phyloP scores from a whole-genome alignment of 1,140 invertebrate genomes.

The Drosophila aff. region DNA sequence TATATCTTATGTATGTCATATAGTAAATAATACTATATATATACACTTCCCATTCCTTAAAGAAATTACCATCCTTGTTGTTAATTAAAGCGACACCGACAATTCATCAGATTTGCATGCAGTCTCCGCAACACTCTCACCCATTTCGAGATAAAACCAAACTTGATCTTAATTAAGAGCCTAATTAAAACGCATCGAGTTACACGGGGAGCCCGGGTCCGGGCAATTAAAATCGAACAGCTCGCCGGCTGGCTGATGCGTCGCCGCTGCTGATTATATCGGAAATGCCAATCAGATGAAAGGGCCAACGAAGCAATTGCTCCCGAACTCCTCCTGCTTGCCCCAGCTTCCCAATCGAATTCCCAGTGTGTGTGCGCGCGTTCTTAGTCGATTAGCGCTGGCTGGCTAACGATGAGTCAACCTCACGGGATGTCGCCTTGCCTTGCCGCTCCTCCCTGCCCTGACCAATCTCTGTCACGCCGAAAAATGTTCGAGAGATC shows the following conservation, averaged over 20 bases:
- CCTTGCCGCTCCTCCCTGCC: slow-evolving; percentile 7
- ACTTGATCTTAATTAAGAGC: slow-evolving; percentile 72
- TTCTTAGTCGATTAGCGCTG: slow-evolving; percentile 44
- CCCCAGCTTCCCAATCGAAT: background rate
- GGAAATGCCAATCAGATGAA: slow-evolving; percentile 82
- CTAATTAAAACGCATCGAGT: slow-evolving; percentile 80
- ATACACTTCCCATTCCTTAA: background rate
- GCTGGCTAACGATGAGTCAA: slow-evolving; percentile 45
- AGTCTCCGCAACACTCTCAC: slow-evolving; percentile 26
- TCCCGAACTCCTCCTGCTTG: slow-evolving; percentile 21
- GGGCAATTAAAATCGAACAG: slow-evolving; percentile 82
- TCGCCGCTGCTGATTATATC: slow-evolving; percentile 69
- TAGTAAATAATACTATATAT: background rate
- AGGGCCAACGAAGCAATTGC: slow-evolving; percentile 51
- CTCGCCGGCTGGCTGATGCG: slow-evolving; percentile 60
- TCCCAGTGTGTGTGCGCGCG: slow-evolving; percentile 4
- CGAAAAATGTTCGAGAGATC: slow-evolving; percentile 47
- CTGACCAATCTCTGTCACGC: slow-evolving; percentile 35
- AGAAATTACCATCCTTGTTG: background rate
- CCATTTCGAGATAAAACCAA: slow-evolving; percentile 49
- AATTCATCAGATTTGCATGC: slow-evolving; percentile 31
- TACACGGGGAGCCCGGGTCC: slow-evolving; percentile 62
- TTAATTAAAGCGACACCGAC: slow-evolving; percentile 7
- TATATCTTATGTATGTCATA: background rate
- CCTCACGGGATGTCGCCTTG: slow-evolving; percentile 11